Evolutionary conservation across 1,140 invertebrate genomes (phyloP), one percentile per base, ranked within the genome.

Genomic region (Plectrocnemia conspersa): DNA sequence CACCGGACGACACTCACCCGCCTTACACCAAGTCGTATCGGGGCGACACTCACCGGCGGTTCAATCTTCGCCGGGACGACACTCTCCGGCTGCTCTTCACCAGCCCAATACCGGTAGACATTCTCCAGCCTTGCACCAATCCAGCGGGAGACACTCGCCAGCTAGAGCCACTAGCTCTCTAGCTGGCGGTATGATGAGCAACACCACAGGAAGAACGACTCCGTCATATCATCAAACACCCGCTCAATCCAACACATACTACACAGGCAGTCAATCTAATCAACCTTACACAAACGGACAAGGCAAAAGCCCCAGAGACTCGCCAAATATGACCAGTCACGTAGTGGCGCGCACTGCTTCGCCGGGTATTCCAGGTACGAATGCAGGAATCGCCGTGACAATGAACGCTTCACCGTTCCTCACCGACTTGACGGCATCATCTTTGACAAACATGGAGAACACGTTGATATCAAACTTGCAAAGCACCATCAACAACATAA

Each of bases 341-440:
- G 70, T 33, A 58, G 64, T 21, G 62, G 63, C 65, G 0, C 58
- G 71, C 32, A 71, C 68, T 7, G 66, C 68, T 23, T 72, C 70
- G 2, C 72, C 64, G 6, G 70, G 70, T 4, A 80, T 79, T 64
- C 79, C 78, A 16, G 77, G 76, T 35, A 79, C 75, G 10, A 78
- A 76, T 7, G 79, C 79, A 4, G 79, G 79, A 3, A 66, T 80
- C 40, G 77, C 77, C 21, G 77, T 79, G 35, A 80, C 78, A 15
- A 63, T 79, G 36, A 77, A 77, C 61, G 70, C 73, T 3, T 66
- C 67, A 2, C 68, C 67, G 10, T 66, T 66, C 9, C 64, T 71
- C 25, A 63, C 65, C 4, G 66, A 68, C 1, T 50, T 69, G 2
- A 63, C 65, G 1, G 52, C 60, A 7, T 48, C 56, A n/a, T 56